Conservation (phyloP, 1,140 invertebrate species). For the Thaumetopoea pityocampa region DNA sequence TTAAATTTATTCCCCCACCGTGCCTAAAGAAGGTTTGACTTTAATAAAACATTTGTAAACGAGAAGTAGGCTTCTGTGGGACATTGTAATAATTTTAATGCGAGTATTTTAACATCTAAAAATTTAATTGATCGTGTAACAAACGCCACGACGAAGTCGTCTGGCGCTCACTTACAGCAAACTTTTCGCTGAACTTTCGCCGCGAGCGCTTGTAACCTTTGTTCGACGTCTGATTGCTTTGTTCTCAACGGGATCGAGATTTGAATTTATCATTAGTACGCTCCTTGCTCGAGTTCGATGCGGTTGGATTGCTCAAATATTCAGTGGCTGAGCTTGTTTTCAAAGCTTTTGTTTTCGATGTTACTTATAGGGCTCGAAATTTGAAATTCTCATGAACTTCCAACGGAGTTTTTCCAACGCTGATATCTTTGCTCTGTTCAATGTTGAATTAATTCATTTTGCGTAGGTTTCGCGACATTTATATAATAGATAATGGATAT, state of each 20-base stretch:
- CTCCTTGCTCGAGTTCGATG: constrained; percentile 32
- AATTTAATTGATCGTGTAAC: constrained; percentile 21
- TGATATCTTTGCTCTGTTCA: no score
- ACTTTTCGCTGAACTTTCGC: constrained; percentile 28
- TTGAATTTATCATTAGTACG: constrained; percentile 67
- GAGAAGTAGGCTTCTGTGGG: no score
- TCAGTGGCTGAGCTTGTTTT: constrained; percentile 20
- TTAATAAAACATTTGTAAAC: no score
- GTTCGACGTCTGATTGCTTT: constrained; percentile 55
- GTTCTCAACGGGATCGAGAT: constrained; percentile 46
- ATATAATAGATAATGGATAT: no score
- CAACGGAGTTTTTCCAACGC: no score
- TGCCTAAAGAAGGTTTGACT: no score
- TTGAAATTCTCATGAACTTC: constrained; percentile 21
- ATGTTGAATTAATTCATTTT: no score
- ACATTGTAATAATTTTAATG: no score
- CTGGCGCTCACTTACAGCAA: constrained; percentile 27
- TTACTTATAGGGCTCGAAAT: constrained; percentile 11
- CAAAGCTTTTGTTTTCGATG: constrained; percentile 17
- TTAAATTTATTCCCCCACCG: no score
- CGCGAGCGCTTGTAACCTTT: constrained; percentile 40
- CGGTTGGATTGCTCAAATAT: constrained; percentile 31
- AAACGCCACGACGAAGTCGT: constrained; percentile 18
- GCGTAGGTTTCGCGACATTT: no score
- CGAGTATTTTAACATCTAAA: constrained; percentile 11